Percentiles rank a stretch among this genome's conserved stretches.
Conservation (phyloP, 1,140 invertebrate genomes). For the Drosophila arawakana region DNA sequence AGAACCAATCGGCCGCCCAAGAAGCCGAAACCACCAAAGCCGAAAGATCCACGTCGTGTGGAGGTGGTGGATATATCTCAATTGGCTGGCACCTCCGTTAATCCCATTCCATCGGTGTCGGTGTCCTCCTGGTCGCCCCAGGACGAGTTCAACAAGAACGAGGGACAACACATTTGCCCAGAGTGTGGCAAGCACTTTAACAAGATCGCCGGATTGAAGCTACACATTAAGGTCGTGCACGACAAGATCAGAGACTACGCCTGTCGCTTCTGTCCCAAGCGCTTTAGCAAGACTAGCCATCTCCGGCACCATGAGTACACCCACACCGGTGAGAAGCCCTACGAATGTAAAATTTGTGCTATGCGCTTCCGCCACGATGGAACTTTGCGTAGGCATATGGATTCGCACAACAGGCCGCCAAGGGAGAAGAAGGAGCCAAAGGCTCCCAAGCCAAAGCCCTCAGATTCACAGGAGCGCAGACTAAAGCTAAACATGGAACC, state of each 20-base stretch:
- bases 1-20: background rate
- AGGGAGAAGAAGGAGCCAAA: constrained; percentile 36
- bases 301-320: constrained; percentile 78
- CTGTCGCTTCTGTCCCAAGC: constrained; percentile 75
- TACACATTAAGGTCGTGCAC: constrained; percentile 77
- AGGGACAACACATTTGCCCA: constrained; percentile 75
- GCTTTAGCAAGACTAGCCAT: constrained; percentile 77
- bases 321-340: constrained; percentile 84
- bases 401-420: constrained; percentile 66
- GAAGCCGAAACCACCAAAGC: constrained; percentile 6
- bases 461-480: background rate
- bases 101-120: constrained; percentile 74
- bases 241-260: constrained; percentile 79
- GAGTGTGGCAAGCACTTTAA: constrained; percentile 76
- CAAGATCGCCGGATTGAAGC: constrained; percentile 72
- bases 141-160: constrained; percentile 75
- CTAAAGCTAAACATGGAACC: background rate
- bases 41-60: constrained; percentile 53
- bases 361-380: constrained; percentile 72
- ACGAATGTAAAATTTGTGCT: constrained; percentile 67
- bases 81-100: constrained; percentile 72
- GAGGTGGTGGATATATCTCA: constrained; percentile 76
- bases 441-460: background rate
- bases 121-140: constrained; percentile 78
- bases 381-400: constrained; percentile 72